Evolutionary conservation across 2,797 vertebrate species (phyloP).

Genomic region (Crocodylus rhombifer): DNA sequence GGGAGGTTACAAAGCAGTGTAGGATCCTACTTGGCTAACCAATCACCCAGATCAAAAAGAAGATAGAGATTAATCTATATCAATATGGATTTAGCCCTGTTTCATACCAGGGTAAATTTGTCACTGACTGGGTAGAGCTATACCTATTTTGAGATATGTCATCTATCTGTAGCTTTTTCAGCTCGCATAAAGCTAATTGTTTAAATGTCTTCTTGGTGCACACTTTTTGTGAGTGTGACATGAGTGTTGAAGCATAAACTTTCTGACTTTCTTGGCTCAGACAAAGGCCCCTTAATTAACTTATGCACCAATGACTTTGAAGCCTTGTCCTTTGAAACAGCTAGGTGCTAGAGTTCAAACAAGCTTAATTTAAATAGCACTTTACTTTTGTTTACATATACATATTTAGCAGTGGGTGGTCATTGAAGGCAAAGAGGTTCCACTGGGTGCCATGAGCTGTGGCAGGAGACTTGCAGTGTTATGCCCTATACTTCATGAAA

Average conservation of each 20-base stretch:
- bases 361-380: background rate
- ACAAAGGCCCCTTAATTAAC: background rate
- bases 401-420: background rate
- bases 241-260: background rate
- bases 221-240: background rate
- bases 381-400: background rate
- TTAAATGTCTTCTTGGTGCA: too few species aligned
- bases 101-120: too few species aligned
- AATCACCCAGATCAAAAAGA: too few species aligned
- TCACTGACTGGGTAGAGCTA: too few species aligned
- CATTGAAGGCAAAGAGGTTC: background rate
- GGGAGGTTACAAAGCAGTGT: too few species aligned
- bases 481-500: background rate
- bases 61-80: too few species aligned
- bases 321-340: background rate
- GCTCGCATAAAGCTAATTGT: too few species aligned
- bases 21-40: too few species aligned
- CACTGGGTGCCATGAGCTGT: background rate
- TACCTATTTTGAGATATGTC: too few species aligned
- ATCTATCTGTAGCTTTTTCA: too few species aligned
- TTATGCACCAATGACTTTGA: background rate
- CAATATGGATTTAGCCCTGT: too few species aligned
- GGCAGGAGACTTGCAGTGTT: background rate
- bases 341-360: background rate
- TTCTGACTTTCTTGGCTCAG: background rate